Percentiles rank a stretch among this genome's conserved stretches.
Evolutionary conservation across 2,797 vertebrate species (phyloP).

Genomic region (Prionace glauca): DNA sequence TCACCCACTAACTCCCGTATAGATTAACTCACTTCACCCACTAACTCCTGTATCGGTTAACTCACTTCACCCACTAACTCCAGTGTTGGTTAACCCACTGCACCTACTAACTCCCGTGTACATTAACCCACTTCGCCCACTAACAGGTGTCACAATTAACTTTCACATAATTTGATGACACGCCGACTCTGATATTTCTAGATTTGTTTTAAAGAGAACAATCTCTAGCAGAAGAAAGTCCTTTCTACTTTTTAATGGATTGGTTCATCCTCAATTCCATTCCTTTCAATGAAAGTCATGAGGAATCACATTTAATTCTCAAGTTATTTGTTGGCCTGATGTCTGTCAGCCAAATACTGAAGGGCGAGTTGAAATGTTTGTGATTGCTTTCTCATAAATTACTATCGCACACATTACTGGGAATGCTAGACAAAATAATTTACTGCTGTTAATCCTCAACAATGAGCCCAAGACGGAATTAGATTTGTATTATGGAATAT

Average conservation of each 20-base stretch:
- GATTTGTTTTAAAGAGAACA: neutral
- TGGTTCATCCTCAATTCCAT: neutral
- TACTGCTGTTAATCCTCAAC: neutral
- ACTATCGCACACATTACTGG: neutral
- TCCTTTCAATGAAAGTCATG: neutral
- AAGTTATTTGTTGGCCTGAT: neutral
- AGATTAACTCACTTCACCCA: too few species aligned
- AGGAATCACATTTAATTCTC: neutral
- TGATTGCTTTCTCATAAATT: neutral
- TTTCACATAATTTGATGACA: neutral
- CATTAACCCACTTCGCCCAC: neutral
- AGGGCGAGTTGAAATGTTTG: neutral
- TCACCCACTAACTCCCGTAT: too few species aligned
- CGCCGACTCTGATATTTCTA: neutral
- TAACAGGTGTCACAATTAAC: too few species aligned
- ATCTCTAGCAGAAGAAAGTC: neutral
- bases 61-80: neutral
- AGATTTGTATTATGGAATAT: neutral
- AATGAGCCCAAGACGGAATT: neutral
- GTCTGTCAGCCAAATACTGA: neutral
- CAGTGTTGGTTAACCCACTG: neutral
- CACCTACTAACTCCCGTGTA: neutral
- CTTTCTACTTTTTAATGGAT: neutral
- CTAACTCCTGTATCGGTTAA: neutral
- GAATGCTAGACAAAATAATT: neutral